Conservation (phyloP, 1,140 invertebrate species). For the Platyscapa corneri region DNA sequence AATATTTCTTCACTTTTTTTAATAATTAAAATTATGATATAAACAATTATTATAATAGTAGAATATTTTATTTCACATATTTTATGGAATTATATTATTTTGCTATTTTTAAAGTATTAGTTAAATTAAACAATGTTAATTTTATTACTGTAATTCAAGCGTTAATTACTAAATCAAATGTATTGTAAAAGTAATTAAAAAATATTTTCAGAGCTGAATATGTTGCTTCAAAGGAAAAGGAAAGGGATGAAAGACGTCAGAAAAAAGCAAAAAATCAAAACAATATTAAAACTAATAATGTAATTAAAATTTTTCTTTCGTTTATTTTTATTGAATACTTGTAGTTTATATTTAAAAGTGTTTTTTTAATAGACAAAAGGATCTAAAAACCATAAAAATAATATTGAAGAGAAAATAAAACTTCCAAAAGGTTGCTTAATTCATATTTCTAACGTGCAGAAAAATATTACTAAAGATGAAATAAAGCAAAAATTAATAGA, state of each 20-base stretch:
- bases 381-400: conserved; percentile 58
- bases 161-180: neutral
- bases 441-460: conserved; percentile 77
- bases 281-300: conserved; percentile 49
- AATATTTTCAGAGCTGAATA: conserved; percentile 76
- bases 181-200: conserved; percentile 35
- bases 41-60: neutral
- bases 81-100: too few relatives aligned
- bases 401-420: conserved; percentile 67
- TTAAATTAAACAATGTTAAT: neutral
- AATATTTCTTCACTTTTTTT: neutral
- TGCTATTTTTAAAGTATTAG: too few relatives aligned
- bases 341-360: conserved; percentile 14
- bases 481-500: conserved; percentile 81
- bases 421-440: conserved; percentile 82
- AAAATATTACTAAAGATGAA: conserved; percentile 81
- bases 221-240: conserved; percentile 81
- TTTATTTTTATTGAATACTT: conserved; percentile 23
- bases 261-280: conserved; percentile 74
- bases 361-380: conserved; percentile 56
- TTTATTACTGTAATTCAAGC: neutral
- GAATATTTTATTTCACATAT: neutral
- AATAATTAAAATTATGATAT: neutral
- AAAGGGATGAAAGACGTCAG: conserved; percentile 77
- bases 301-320: neutral